A percentile compares a stretch with the other conserved stretches of the same genome.
Evolutionary conservation across 2,113 vertebrate species (phyloP).

Genomic region (Stictonetta naevosa): DNA sequence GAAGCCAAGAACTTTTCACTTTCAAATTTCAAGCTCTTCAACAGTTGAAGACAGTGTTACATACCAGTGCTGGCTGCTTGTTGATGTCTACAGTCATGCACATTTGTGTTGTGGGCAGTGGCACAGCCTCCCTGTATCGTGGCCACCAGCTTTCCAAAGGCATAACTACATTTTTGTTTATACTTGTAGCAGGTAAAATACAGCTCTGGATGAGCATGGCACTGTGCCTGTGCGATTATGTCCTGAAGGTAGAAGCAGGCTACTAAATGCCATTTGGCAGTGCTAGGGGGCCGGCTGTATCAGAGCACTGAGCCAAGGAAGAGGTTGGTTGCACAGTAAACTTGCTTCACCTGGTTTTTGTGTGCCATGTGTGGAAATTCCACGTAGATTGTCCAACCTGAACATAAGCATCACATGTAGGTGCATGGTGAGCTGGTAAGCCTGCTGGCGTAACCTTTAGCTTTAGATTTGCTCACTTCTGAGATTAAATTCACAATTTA

Average conservation of each 20-base stretch:
- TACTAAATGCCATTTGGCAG: not conserved
- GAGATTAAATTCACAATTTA: not conserved
- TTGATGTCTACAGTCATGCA: not conserved
- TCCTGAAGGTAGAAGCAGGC: not conserved
- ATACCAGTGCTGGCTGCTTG: not conserved
- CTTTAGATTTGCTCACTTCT: not conserved
- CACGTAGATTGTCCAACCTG: not conserved
- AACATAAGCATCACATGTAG: not conserved
- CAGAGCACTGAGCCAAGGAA: not conserved
- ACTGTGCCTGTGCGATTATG: not conserved
- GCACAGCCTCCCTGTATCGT: not conserved
- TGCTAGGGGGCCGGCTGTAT: not conserved
- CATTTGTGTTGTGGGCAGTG: not conserved
- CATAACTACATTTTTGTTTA: not conserved
- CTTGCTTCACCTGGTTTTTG: not conserved
- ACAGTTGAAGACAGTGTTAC: not conserved
- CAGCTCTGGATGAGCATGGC: not conserved
- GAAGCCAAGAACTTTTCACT: not conserved
- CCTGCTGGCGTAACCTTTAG: not conserved
- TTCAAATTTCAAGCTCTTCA: not conserved
- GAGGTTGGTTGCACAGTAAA: not conserved
- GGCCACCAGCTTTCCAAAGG: not conserved
- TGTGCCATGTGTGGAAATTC: not conserved
- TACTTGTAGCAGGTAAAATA: not conserved
- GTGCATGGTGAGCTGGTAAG: not conserved